A percentile compares a stretch with the other conserved stretches of the same genome.
These are phyloP conservation scores for Oceanites oceanicus DNA, from an alignment of 2,113 vertebrate species.

Conservation along the genomic window DNA sequence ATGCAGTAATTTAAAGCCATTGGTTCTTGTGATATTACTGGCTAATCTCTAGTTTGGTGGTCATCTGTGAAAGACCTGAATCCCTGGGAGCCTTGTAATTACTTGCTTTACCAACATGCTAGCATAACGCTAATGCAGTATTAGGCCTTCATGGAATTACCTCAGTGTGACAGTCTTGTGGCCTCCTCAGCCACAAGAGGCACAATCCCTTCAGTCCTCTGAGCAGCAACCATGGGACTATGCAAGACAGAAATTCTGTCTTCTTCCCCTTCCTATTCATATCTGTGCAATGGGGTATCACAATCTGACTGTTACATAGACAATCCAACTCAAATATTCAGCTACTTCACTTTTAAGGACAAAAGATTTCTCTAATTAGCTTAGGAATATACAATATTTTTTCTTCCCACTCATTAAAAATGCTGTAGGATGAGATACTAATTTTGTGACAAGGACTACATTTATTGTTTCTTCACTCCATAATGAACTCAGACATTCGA, in stretches of 20 bases:
- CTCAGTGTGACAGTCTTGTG: not conserved
- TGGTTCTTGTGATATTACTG: not conserved
- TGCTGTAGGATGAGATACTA: not conserved
- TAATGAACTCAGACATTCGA: not conserved
- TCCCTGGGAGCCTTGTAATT: not conserved
- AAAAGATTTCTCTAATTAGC: not conserved
- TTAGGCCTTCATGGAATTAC: not conserved
- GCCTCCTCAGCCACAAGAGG: not conserved
- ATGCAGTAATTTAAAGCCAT: not conserved
- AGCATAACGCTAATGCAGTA: not conserved
- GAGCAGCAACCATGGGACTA: not conserved
- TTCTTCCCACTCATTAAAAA: not conserved
- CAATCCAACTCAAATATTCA: not conserved
- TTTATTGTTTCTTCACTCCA: not conserved
- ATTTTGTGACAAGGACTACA: not conserved
- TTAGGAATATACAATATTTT: not conserved
- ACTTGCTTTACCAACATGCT: not conserved
- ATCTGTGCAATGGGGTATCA: not conserved
- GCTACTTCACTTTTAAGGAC: not conserved
- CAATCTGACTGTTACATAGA: not conserved
- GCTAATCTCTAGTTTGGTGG: not conserved
- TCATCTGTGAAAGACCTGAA: not conserved
- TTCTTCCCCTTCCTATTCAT: not conserved
- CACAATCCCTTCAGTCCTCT: not conserved
- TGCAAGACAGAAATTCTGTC: not conserved